Percentiles rank a stretch among this genome's conserved stretches.
These are phyloP conservation scores for Orius insidiosus DNA, from an alignment of 1,140 invertebrate genomes.

Conservation along the genomic window DNA sequence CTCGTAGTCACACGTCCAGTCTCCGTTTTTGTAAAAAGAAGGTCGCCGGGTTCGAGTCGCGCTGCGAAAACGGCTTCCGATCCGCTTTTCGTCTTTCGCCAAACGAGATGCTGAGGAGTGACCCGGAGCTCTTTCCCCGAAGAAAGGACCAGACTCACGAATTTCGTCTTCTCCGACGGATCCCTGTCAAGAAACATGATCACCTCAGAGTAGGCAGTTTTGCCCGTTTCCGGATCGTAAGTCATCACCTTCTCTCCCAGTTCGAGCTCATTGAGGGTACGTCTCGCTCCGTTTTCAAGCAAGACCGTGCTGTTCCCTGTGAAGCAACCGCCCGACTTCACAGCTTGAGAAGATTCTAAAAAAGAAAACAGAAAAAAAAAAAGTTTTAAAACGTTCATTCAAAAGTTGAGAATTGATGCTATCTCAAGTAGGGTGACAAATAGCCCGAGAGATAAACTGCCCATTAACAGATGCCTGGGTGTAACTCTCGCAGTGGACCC, in stretches of 20 bases:
- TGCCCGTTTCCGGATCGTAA: slow-evolving; percentile 39
- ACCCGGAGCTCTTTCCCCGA: slow-evolving; percentile 52
- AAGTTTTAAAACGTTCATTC: too few relatives aligned
- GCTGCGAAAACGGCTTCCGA: slow-evolving; percentile 33
- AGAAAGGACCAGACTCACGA: slow-evolving; percentile 50
- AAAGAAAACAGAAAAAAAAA: slow-evolving; percentile 26
- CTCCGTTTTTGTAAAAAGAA: slow-evolving; percentile 19
- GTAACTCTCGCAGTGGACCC: too few relatives aligned
- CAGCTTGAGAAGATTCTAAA: slow-evolving; percentile 79
- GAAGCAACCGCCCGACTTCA: slow-evolving; percentile 67
- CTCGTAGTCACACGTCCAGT: slow-evolving; percentile 27
- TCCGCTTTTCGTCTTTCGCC: slow-evolving; percentile 18
- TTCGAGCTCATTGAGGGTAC: slow-evolving; percentile 40
- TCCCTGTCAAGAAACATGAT: slow-evolving; percentile 76
- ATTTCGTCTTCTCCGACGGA: slow-evolving; percentile 41
- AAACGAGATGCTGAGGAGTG: slow-evolving; percentile 70
- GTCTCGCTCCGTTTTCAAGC: slow-evolving; percentile 31
- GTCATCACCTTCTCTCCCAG: slow-evolving; percentile 69
- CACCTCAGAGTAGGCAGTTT: slow-evolving; percentile 66
- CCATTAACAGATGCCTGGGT: too few relatives aligned
- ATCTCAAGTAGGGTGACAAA: too few relatives aligned
- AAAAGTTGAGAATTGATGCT: too few relatives aligned
- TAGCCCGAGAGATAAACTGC: too few relatives aligned
- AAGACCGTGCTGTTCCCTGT: slow-evolving; percentile 41
- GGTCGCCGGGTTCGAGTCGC: slow-evolving; percentile 32